Conservation (phyloP, 2,888 invertebrate species). For the Beris chalybata region DNA sequence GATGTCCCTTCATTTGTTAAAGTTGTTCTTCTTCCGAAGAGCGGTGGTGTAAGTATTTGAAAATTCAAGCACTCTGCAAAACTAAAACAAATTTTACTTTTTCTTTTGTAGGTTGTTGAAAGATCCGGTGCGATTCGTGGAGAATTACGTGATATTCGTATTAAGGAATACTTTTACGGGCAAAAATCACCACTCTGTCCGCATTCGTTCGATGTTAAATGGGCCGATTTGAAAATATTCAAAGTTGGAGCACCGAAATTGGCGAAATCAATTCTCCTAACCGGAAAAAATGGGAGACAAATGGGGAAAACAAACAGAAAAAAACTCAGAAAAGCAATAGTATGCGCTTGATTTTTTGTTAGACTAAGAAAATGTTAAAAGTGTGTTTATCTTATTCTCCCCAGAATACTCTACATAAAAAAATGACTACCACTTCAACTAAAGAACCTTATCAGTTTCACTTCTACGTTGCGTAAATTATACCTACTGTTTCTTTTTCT, state of each 20-base stretch:
- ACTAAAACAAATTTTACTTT: conserved; percentile 29
- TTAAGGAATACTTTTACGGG: conserved; percentile 96
- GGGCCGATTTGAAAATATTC: conserved; percentile 84
- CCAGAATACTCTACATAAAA: no score
- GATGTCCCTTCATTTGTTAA: conserved; percentile 94
- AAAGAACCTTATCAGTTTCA: not conserved
- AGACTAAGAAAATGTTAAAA: no score
- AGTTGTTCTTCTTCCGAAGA: conserved; percentile 90
- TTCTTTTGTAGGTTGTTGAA: conserved; percentile 74
- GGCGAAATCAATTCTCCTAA: conserved; percentile 94
- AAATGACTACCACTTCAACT: no score
- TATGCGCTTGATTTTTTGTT: no score
- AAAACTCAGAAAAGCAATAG: no score
- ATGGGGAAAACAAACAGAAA: no score
- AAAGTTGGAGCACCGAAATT: conserved; percentile 93
- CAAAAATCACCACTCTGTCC: conserved; percentile 79
- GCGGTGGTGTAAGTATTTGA: conserved; percentile 81
- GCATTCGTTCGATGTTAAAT: conserved; percentile 92
- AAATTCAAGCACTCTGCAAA: not conserved
- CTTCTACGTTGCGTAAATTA: not conserved
- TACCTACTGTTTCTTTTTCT: not conserved
- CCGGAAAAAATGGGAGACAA: conserved; percentile 99
- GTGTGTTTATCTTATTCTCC: no score
- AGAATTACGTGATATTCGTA: conserved; percentile 77
- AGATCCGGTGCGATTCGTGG: conserved; percentile 70